Conservation (phyloP, 2,888 invertebrate genomes). For the Chrysopilus asiliformis region DNA sequence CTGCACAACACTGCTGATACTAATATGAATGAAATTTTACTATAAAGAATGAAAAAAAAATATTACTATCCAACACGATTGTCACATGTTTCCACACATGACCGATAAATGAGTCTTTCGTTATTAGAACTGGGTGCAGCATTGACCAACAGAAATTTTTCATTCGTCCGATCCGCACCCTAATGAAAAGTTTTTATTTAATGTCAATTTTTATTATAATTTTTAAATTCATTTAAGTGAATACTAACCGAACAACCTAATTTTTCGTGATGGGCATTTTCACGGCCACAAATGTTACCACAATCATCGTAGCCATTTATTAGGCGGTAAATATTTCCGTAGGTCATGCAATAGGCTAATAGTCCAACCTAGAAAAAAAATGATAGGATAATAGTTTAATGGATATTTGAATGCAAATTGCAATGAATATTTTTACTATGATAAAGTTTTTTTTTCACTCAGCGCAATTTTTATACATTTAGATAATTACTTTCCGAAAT, state of each 20-base stretch:
- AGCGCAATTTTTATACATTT: not conserved
- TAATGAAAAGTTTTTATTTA: too few relatives aligned
- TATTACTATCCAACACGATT: conserved; percentile 25
- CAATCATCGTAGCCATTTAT: conserved; percentile 50
- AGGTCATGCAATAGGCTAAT: conserved; percentile 35
- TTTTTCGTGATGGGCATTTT: conserved; percentile 14
- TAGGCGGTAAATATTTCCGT: conserved; percentile 45
- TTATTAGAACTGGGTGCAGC: conserved; percentile 2
- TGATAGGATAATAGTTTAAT: not conserved
- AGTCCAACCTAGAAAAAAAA: conserved; percentile 23
- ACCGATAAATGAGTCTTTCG: conserved; percentile 16
- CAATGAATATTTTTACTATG: too few relatives aligned
- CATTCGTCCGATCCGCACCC: conserved; percentile 14
- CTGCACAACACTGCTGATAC: too few relatives aligned
- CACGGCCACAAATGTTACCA: conserved; percentile 47
- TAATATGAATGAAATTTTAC: too few relatives aligned
- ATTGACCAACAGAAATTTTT: conserved; percentile 26
- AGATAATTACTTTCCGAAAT: not conserved
- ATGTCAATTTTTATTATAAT: conserved; percentile 18
- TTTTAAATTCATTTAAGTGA: conserved; percentile 21
- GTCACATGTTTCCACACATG: conserved; percentile 29
- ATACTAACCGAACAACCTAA: conserved; percentile 32
- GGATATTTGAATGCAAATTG: too few relatives aligned
- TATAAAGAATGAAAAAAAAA: too few relatives aligned
- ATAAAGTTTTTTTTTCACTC: too few relatives aligned